Evolutionary conservation across 2,888 invertebrate genomes (phyloP).

Genomic region (Slavum lentiscoides): DNA sequence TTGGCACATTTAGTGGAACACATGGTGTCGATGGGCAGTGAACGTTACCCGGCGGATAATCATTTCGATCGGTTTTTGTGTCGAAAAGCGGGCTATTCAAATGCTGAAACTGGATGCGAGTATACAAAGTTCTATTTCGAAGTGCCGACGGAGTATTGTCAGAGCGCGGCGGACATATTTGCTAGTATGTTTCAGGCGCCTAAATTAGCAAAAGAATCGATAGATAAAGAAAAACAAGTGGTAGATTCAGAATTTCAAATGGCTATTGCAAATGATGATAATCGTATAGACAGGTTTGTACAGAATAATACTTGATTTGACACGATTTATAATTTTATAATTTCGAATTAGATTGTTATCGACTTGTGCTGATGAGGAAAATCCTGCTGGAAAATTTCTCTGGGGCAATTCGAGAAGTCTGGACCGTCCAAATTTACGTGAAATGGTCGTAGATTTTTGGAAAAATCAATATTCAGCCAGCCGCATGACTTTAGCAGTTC

Average conservation of each 20-base stretch:
- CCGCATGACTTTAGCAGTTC: constrained; percentile 78
- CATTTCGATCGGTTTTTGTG: constrained; percentile 79
- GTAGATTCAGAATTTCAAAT: constrained; percentile 87
- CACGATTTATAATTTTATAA: constrained; percentile 17
- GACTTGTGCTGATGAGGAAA: constrained; percentile 14
- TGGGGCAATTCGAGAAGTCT: constrained; percentile 84
- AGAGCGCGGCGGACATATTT: constrained; percentile 79
- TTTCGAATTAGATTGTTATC: constrained; percentile 44
- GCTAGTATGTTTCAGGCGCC: constrained; percentile 87
- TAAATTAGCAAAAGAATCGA: constrained; percentile 79
- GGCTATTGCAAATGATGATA: constrained; percentile 36
- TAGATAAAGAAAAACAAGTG: constrained; percentile 83
- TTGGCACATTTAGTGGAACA: constrained; percentile 85
- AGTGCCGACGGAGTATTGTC: constrained; percentile 76
- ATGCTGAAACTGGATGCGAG: constrained; percentile 86
- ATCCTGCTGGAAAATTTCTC: constrained; percentile 71
- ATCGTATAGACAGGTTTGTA: constrained; percentile 49
- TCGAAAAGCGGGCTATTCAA: constrained; percentile 83
- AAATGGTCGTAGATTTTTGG: constrained; percentile 74
- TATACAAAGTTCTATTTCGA: constrained; percentile 88
- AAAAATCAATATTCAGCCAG: constrained; percentile 81
- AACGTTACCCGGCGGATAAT: constrained; percentile 84
- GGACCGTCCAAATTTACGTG: constrained; percentile 70
- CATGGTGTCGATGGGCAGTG: constrained; percentile 94
- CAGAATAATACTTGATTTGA: background rate